phyloP scores from a whole-genome alignment of 2,888 invertebrate species.

The Anaspis maculata region DNA sequence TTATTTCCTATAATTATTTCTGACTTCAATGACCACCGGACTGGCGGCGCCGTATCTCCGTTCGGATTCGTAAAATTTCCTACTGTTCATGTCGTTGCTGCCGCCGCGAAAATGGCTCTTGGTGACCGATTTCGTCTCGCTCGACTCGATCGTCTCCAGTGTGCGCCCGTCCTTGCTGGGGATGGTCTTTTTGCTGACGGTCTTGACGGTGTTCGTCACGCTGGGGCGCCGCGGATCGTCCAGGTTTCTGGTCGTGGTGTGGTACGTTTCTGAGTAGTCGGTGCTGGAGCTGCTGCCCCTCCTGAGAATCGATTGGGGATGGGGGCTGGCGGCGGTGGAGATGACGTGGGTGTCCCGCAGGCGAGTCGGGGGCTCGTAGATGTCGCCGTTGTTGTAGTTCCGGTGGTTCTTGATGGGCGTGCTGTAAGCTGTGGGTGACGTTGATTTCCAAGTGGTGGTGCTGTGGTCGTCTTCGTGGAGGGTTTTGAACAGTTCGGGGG shows the following conservation, averaged over 20 bases:
- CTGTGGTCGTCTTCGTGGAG: slow-evolving; percentile 55
- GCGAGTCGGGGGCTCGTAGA: slow-evolving; percentile 41
- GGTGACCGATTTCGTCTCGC: slow-evolving; percentile 62
- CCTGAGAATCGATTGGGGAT: slow-evolving; percentile 43
- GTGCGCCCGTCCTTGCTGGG: slow-evolving; percentile 56
- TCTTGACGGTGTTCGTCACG: slow-evolving; percentile 63
- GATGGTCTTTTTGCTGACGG: slow-evolving; percentile 59
- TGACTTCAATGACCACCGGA: slow-evolving; percentile 55
- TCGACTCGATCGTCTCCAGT: slow-evolving; percentile 61
- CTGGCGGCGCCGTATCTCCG: slow-evolving; percentile 39
- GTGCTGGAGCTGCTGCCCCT: slow-evolving; percentile 61
- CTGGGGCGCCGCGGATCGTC: slow-evolving; percentile 60
- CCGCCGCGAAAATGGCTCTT: slow-evolving; percentile 37
- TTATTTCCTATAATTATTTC: slow-evolving; percentile 31
- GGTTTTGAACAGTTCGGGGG: slow-evolving; percentile 64
- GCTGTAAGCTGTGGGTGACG: too few relatives aligned
- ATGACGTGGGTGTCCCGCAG: slow-evolving; percentile 28
- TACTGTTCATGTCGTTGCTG: slow-evolving; percentile 22
- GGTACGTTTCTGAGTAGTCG: slow-evolving; percentile 63
- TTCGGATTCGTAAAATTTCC: slow-evolving; percentile 51
- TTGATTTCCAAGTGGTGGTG: slow-evolving; percentile 29
- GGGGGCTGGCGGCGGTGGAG: slow-evolving; percentile 27
- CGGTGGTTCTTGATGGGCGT: slow-evolving; percentile 33
- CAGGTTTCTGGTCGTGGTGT: slow-evolving; percentile 58
- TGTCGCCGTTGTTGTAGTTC: slow-evolving; percentile 31